Evolutionary conservation across 2,888 invertebrate genomes (phyloP).

Genomic region (Axea sp.): DNA sequence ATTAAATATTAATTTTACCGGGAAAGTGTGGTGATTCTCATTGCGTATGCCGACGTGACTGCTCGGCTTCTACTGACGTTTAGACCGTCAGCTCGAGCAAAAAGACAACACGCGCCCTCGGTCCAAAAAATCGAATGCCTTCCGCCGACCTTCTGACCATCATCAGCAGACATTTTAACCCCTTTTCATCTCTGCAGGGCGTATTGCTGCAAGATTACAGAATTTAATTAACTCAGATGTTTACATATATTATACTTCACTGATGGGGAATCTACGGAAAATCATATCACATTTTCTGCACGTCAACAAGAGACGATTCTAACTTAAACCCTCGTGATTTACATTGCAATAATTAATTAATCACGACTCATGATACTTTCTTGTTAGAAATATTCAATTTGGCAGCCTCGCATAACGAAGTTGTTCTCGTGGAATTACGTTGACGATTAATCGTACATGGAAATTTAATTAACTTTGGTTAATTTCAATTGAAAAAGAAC

Average conservation of each 20-base stretch:
- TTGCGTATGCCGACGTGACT: conserved; percentile 66
- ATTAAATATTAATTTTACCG: conserved; percentile 76
- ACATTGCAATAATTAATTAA: conserved; percentile 46
- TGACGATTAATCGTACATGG: background rate
- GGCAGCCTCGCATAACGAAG: too few species aligned
- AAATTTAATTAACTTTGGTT: too few species aligned
- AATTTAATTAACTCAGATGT: conserved; percentile 72
- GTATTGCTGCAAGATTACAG: conserved; percentile 69
- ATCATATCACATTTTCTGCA: conserved; percentile 33
- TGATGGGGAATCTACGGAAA: conserved; percentile 36
- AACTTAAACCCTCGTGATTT: conserved; percentile 31
- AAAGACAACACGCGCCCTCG: conserved; percentile 35
- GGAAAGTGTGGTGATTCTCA: conserved; percentile 67
- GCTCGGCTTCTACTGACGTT: conserved; percentile 53
- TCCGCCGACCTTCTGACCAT: conserved; percentile 46
- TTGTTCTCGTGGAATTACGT: background rate
- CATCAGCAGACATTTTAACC: conserved; percentile 29
- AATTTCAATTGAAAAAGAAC: too few species aligned
- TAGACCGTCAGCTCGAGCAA: conserved; percentile 26
- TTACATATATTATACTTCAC: conserved; percentile 67
- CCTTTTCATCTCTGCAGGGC: conserved; percentile 27
- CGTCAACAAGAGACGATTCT: conserved; percentile 24
- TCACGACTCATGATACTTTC: conserved; percentile 7
- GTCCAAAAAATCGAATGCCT: conserved; percentile 49
- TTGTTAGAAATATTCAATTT: conserved; percentile 11